Evolutionary conservation across 92 coral and sea anemone species (phyloP).

Genomic region (Heteractis magnifica): DNA sequence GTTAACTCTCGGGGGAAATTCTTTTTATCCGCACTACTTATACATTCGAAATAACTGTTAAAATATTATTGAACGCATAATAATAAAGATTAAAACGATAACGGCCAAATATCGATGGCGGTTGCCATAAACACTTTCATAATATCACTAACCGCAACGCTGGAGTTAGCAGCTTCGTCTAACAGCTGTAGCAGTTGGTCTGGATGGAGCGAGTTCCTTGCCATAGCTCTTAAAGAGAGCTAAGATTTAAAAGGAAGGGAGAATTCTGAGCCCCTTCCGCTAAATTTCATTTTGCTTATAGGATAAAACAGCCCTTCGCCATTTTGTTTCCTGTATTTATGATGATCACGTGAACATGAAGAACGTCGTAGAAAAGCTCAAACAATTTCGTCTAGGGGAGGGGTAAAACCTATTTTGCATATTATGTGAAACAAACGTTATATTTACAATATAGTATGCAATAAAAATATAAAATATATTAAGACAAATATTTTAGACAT

Average conservation of each 20-base stretch:
- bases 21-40: background rate
- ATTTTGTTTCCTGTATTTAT: constrained; percentile 16
- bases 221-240: constrained; percentile 60
- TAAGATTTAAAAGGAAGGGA: constrained; percentile 12
- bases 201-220: constrained; percentile 65
- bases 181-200: constrained; percentile 65
- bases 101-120: background rate
- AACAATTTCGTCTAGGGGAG: background rate
- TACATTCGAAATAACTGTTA: background rate
- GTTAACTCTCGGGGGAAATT: background rate
- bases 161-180: constrained; percentile 69
- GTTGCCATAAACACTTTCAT: background rate
- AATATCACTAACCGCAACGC: constrained; percentile 67
- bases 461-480: background rate
- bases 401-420: constrained; percentile 3
- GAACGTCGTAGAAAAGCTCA: background rate
- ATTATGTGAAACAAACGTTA: background rate
- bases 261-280: constrained; percentile 28
- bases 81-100: background rate
- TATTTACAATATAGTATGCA: background rate
- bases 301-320: constrained; percentile 13
- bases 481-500: background rate
- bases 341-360: constrained; percentile 25
- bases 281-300: constrained; percentile 14
- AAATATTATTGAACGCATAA: background rate